Evolutionary conservation across 1,140 invertebrate species (phyloP).

Genomic region (Rhizoglyphus robini): DNA sequence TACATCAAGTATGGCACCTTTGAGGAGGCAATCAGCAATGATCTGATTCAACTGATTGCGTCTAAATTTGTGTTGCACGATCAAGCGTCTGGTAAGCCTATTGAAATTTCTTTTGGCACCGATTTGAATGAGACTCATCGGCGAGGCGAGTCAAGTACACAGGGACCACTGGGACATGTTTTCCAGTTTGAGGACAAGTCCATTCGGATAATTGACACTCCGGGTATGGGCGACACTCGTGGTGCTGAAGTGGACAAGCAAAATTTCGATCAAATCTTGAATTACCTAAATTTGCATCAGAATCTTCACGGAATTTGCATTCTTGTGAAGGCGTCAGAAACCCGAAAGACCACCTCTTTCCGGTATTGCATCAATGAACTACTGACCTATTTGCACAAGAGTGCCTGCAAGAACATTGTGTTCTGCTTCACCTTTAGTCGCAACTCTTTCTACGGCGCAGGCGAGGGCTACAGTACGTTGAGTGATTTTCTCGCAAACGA

Average conservation of each 20-base stretch:
- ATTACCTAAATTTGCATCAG: constrained; percentile 13
- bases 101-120: neutral
- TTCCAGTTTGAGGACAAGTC: neutral
- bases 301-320: constrained; percentile 28
- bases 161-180: neutral
- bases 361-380: no score
- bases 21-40: neutral
- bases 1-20: no score
- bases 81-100: neutral
- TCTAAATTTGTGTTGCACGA: neutral
- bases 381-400: constrained; percentile 28
- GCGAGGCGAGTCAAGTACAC: neutral
- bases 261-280: constrained; percentile 24
- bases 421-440: no score
- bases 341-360: constrained; percentile 7
- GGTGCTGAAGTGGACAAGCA: constrained; percentile 24
- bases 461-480: constrained; percentile 20
- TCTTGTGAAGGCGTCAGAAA: constrained; percentile 25
- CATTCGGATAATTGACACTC: constrained; percentile 26
- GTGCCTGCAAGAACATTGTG: constrained; percentile 27
- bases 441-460: constrained; percentile 21
- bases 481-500: neutral
- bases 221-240: constrained; percentile 25
- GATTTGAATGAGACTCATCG: neutral
- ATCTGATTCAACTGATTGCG: neutral